A percentile compares a stretch with the other conserved stretches of the same genome.
phyloP scores from a whole-genome alignment of 1,140 invertebrate genomes.

The Drosophila kikkawai region DNA sequence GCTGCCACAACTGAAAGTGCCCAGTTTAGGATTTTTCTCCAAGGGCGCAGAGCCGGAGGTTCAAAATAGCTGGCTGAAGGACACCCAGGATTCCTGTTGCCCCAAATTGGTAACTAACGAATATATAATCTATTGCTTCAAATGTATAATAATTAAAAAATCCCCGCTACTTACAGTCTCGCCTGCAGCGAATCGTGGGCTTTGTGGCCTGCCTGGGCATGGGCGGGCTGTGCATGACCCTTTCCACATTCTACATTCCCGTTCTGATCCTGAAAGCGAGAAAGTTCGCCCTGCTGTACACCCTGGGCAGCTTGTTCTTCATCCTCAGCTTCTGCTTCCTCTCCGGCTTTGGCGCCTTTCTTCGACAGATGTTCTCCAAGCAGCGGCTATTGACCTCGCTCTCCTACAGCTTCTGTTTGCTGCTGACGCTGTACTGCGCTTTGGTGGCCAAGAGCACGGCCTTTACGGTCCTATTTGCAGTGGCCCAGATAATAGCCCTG shows the following conservation, averaged over 20 bases:
- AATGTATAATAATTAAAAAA: background rate
- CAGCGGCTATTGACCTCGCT: slow-evolving; percentile 93
- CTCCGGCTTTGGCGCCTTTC: slow-evolving; percentile 95
- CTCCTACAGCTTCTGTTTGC: slow-evolving; percentile 92
- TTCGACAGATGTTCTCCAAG: slow-evolving; percentile 94
- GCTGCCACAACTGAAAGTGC: slow-evolving; percentile 87
- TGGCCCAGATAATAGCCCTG: slow-evolving; percentile 93
- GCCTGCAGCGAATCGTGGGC: slow-evolving; percentile 94
- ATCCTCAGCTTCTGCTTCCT: slow-evolving; percentile 94
- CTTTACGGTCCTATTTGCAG: slow-evolving; percentile 94
- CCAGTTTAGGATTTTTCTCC: slow-evolving; percentile 68
- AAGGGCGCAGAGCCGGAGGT: slow-evolving; percentile 73
- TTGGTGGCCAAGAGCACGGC: slow-evolving; percentile 94
- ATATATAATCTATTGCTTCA: slow-evolving; percentile 29
- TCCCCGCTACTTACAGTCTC: slow-evolving; percentile 87
- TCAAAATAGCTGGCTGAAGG: slow-evolving; percentile 88
- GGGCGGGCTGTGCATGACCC: slow-evolving; percentile 94
- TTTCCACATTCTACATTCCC: slow-evolving; percentile 96
- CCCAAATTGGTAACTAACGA: slow-evolving; percentile 88
- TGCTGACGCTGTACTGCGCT: slow-evolving; percentile 96
- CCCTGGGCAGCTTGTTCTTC: slow-evolving; percentile 96
- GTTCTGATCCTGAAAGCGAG: slow-evolving; percentile 95
- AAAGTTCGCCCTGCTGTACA: slow-evolving; percentile 97
- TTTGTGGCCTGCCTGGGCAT: slow-evolving; percentile 93
- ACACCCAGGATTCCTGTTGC: slow-evolving; percentile 90